phyloP scores from a whole-genome alignment of 2,888 invertebrate species.

The Pammene aurita region DNA sequence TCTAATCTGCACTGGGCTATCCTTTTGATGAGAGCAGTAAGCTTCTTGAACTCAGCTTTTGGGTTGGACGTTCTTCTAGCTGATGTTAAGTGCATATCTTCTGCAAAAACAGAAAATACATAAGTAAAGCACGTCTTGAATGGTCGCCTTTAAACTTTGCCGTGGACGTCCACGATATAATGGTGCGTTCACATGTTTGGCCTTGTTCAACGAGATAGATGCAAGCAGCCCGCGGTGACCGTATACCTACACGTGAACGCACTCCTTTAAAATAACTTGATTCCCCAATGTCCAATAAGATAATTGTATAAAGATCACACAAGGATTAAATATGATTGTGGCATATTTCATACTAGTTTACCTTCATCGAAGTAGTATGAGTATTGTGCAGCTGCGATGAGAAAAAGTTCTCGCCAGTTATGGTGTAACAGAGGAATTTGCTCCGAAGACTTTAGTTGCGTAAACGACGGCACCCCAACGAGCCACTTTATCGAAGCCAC shows the following conservation, averaged over 20 bases:
- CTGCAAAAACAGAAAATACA: slow-evolving; percentile 61
- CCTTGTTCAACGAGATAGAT: too few species aligned
- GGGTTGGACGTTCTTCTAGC: slow-evolving; percentile 80
- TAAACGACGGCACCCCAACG: slow-evolving; percentile 88
- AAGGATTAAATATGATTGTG: background rate
- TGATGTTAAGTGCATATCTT: slow-evolving; percentile 60
- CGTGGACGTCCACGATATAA: too few species aligned
- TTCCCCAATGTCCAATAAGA: too few species aligned
- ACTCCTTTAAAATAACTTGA: too few species aligned
- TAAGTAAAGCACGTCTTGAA: too few species aligned
- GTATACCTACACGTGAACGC: too few species aligned
- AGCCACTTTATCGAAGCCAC: slow-evolving; percentile 92
- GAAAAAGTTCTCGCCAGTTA: slow-evolving; percentile 93
- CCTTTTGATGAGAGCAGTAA: slow-evolving; percentile 86
- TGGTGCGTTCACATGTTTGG: too few species aligned
- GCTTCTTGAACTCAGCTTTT: slow-evolving; percentile 70
- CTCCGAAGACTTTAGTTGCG: slow-evolving; percentile 85
- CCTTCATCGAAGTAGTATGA: slow-evolving; percentile 89
- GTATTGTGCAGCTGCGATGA: slow-evolving; percentile 92
- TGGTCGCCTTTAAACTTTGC: too few species aligned
- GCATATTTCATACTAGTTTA: slow-evolving; percentile 60
- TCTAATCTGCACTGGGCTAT: slow-evolving; percentile 87
- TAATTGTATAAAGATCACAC: too few species aligned
- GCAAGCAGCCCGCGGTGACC: too few species aligned
- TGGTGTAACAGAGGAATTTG: slow-evolving; percentile 89